Evolutionary conservation across 2,888 invertebrate genomes (phyloP), one percentile per base, ranked within the genome.

Genomic region (Venusia cambrica): DNA sequence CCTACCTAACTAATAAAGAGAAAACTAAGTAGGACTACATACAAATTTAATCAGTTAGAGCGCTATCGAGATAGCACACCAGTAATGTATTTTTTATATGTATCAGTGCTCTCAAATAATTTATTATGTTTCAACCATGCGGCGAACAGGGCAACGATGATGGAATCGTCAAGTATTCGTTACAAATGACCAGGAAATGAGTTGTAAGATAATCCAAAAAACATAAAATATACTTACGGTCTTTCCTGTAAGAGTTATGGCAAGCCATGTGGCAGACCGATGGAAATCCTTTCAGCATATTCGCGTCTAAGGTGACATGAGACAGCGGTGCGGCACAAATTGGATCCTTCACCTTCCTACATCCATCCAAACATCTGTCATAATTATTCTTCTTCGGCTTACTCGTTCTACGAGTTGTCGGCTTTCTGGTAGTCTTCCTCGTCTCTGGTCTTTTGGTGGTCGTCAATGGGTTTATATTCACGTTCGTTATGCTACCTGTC

Each of bases 261-360:
- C 87, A 87, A 5, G 84, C 81, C 77, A 87, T 76, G 40, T 87
- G 84, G 33, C 87, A 87, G 20, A 83, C 59, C 0, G 85, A 81
- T 4, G 83, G 76, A 53, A 87, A 87, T 18, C 84, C 85, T 47
- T 74, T 83, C 28, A 87, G 54, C 2, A 57, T 62, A n/a, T 79
- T 62, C 1, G 80, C 64, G 38, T 83, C 66, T 40, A 84, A 57
- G 3, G 68, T 65, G 4, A 48, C 37, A 1, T 66, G 55, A 0
- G 76, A 68, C 12, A 70, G 42, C 1, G 85, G 85, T 1, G 67
- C 64, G 11, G 76, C 74, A 39, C 87, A 87, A 37, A 87, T 73
- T 0, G 75, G 78, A 9, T 73, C 65, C 45, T 65, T 75, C 27
- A 50, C 67, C 3, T 69, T 76, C 25, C 54, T 72, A 40, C 85